A percentile compares a stretch with the other conserved stretches of the same genome.
Conservation (phyloP, 2,113 vertebrate species). For the Oncorhynchus nerka region DNA sequence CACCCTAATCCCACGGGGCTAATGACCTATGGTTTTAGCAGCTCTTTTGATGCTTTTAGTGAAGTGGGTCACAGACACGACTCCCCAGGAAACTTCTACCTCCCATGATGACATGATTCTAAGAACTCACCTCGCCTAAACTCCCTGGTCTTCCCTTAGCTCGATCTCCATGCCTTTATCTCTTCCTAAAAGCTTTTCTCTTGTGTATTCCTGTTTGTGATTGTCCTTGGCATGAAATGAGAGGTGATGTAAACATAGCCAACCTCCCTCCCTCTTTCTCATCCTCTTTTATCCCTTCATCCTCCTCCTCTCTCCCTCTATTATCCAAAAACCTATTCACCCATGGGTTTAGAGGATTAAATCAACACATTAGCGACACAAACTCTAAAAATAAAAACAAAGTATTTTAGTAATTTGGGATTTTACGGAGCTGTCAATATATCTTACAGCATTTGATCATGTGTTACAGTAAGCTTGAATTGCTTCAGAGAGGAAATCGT, state of each 20-base stretch:
- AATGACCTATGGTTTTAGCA: not conserved
- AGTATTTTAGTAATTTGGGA: not conserved
- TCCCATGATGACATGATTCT: too few species aligned
- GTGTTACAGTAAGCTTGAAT: not conserved
- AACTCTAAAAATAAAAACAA: too few species aligned
- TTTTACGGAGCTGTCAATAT: not conserved
- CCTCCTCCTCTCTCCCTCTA: not conserved
- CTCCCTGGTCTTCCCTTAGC: not conserved
- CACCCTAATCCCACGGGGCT: not conserved
- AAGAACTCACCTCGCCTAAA: not conserved
- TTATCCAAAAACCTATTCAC: not conserved
- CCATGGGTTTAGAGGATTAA: too few species aligned
- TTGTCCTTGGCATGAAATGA: too few species aligned
- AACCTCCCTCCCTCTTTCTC: slow-evolving; percentile 5
- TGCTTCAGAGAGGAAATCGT: not conserved
- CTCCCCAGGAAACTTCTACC: too few species aligned
- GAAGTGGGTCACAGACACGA: not conserved
- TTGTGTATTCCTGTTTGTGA: too few species aligned
- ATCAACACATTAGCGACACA: too few species aligned
- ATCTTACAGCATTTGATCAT: not conserved
- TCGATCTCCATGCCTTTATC: not conserved
- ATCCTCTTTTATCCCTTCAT: not conserved
- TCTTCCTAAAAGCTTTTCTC: not conserved
- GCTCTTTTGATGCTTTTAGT: not conserved
- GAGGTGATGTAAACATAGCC: not conserved